Evolutionary conservation across 2,113 vertebrate species (phyloP).

Genomic region (Tauraco erythrolophus): DNA sequence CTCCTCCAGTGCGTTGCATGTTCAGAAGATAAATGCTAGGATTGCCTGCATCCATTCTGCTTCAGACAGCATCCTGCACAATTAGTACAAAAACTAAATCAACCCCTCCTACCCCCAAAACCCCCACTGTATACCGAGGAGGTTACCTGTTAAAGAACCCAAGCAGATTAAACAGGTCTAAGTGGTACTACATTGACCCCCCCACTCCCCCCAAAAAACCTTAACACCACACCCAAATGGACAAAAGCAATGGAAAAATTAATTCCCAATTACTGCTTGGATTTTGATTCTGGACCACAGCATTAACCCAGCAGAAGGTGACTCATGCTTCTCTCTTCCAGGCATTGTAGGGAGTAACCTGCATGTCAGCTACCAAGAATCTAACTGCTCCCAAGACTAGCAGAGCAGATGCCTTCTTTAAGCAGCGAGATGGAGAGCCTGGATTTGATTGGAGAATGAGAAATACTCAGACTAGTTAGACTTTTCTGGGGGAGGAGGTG

Average conservation of each 20-base stretch:
- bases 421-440: background rate
- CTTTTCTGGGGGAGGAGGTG: background rate
- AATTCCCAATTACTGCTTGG: background rate
- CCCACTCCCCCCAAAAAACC: background rate
- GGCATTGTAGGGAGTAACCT: conserved; percentile 32
- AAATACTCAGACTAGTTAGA: background rate
- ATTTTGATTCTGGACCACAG: background rate
- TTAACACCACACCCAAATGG: background rate
- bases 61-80: background rate
- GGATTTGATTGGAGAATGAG: background rate
- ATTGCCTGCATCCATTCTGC: background rate
- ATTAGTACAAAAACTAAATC: background rate
- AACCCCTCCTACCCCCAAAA: background rate
- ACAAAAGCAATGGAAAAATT: background rate
- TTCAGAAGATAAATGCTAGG: background rate
- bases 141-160: background rate
- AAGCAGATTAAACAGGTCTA: background rate
- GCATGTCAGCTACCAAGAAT: conserved; percentile 6
- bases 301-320: background rate
- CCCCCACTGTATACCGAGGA: background rate
- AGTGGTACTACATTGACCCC: background rate
- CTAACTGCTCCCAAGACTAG: background rate
- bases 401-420: background rate
- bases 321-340: conserved; percentile 18
- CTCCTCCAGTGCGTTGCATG: background rate